Percentiles rank a stretch among this genome's conserved stretches.
phyloP scores from a whole-genome alignment of 2,113 vertebrate genomes.

The Myrmophylax atrothorax region DNA sequence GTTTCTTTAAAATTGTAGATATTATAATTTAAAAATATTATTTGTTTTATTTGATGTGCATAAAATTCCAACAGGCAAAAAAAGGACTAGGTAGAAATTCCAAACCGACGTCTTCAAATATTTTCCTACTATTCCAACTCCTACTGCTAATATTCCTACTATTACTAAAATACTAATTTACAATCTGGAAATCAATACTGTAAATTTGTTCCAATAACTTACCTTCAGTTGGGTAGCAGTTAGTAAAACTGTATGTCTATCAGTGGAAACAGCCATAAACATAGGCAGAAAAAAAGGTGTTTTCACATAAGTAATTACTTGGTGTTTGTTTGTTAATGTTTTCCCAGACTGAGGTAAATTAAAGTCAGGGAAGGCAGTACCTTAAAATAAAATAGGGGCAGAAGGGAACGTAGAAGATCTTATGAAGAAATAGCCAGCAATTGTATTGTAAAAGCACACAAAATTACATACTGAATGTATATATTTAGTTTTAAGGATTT shows the following conservation, averaged over 20 bases:
- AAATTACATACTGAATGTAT: not conserved
- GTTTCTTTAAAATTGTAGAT: not conserved
- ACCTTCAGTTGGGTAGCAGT: not conserved
- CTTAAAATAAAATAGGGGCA: not conserved
- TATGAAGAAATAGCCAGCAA: not conserved
- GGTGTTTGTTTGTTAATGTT: not conserved
- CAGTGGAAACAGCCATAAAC: not conserved
- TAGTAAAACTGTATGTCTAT: not conserved
- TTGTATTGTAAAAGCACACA: not conserved
- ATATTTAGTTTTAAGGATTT: not conserved
- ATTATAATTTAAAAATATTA: not conserved
- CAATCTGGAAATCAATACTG: not conserved
- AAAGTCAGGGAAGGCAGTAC: not conserved
- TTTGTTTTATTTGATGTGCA: accelerated
- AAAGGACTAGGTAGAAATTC: not conserved
- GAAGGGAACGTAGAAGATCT: not conserved
- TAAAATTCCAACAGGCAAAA: not conserved
- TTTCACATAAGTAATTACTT: not conserved
- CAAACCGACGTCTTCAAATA: not conserved
- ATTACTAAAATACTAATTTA: not conserved
- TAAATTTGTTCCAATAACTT: not conserved
- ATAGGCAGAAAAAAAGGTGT: not conserved
- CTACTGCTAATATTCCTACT: not conserved
- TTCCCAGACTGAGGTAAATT: not conserved
- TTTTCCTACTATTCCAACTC: not conserved